Base-by-base conservation (phyloP, 2,888 invertebrate species). In the Lucinisca nassula region DNA sequence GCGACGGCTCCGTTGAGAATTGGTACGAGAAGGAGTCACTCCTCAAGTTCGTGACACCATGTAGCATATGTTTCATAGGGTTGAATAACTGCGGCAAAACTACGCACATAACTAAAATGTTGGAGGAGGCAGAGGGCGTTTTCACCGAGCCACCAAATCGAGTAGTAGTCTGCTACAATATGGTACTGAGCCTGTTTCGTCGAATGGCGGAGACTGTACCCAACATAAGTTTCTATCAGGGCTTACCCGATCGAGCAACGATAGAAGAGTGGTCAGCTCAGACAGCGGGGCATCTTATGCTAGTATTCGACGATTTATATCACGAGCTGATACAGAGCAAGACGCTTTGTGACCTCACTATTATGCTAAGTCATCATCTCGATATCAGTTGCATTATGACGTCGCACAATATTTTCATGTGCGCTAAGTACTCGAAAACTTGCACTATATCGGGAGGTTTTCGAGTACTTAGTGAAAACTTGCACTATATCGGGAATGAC, bases 371-470 rank as follows among this genome's bases (percentile, higher is more conserved):
- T 30, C 72, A 72, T 40, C 72, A 72, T 72, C 21, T 72, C 10
- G 37, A 72, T 21, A 72, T 72, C 72, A 72, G 38, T 24, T 38
- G 27, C 35, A 72, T 72, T 8, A 72, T 72, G 37, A 37, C 72
- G 24, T 37, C 37, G 14, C 78, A 79, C 67, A 61, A 79, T 21
- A 79, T 79, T 30, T 79, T 79, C n/a, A 79, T 79, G 78, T 37
- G 58, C 27, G 58, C 78, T 0, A 79, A 79, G 58, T 67, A 79
- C 67, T 58, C 78, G 21, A 79, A 79, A 38, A 79, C 78, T 6
- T n/a, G n/a, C n/a, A n/a, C n/a, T n/a, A n/a, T n/a, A n/a, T n/a
- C n/a, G n/a, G n/a, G n/a, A n/a, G n/a, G n/a, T n/a, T n/a, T n/a
- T n/a, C n/a, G n/a, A n/a, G n/a, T n/a, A n/a, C 61, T 79, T 27